Base-by-base conservation (phyloP, 2,113 vertebrate species). In the Oryzias woworae region DNA sequence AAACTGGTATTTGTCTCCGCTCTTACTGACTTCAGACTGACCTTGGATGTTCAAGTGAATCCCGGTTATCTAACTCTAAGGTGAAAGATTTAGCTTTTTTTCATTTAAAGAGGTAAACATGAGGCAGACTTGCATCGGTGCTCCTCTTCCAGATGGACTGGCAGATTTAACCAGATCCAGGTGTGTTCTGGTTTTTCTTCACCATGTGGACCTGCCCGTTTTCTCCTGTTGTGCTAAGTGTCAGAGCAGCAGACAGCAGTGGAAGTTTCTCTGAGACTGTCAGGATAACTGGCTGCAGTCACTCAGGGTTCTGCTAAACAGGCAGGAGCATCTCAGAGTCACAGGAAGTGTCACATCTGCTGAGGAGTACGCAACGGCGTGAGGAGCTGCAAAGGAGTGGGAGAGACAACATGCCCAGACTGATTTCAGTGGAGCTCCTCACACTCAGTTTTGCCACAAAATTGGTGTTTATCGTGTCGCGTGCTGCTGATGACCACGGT, bases 221-320 rank as follows among this genome's bases (percentile, higher is more conserved):
- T 72, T 64, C 67, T 63, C 52, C 26, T 24, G 41, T 67, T 71
- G 51, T 44, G 7, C 46, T 13, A 42, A 67, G 22, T 68, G 72
- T 72, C 81, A 69, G 64, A 60, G 20, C 55, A 62, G 14, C 64
- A 69, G 71, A 58, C 70, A 14, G 43, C 22, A 62, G 28, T 54
- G 76, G 75, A 72, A 53, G 67, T 77, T 17, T 69, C 23, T 42
- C 51, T 42, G 58, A 79, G 81, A 80, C 84, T 73, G 78, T 67
- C 23, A 1, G 62, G 68, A 80, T 84, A 82, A 86, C 83, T 86
- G 84, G 70, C 76, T 83, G 71, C 78, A 80, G 73, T 82, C 81
- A 73, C 73, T 71, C 42, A 44, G 62, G 16, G 53, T 1, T 71
- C 46, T 12, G 8, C 46, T 28, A 54, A 57, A 77, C 70, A 24